Conservation (phyloP, 2,113 vertebrate species). For the Ahaetulla prasina region DNA sequence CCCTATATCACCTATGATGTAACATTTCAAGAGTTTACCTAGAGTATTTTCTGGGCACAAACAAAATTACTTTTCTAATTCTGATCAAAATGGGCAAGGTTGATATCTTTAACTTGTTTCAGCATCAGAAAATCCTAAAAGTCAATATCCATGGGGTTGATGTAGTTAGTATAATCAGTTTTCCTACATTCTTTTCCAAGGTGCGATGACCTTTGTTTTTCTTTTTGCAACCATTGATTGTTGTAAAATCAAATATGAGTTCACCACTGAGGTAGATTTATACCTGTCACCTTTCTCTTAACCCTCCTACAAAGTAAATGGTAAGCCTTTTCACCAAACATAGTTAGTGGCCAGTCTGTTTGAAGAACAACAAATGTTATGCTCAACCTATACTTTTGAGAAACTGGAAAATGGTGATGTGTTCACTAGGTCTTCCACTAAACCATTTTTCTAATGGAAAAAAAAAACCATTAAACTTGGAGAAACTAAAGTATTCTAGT, state of each 20-base stretch:
- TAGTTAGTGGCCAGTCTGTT: background rate
- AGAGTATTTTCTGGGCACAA: background rate
- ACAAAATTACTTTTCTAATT: background rate
- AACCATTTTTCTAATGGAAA: background rate
- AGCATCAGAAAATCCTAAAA: background rate
- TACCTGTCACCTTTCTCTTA: background rate
- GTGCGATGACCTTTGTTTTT: background rate
- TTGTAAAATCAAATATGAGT: background rate
- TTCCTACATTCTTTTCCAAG: background rate
- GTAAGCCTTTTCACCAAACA: background rate
- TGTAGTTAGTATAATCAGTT: background rate
- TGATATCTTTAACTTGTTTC: background rate
- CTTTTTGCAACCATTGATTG: background rate
- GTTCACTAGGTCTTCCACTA: background rate
- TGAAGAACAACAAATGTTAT: background rate
- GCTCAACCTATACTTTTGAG: background rate
- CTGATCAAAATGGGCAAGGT: background rate
- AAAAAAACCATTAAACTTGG: background rate
- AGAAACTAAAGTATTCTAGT: background rate
- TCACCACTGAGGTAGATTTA: background rate
- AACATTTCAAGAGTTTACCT: background rate
- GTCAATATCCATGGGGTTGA: background rate
- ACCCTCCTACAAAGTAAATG: background rate
- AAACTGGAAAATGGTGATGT: background rate
- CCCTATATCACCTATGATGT: background rate